Evolutionary conservation across 2,888 invertebrate genomes (phyloP), one percentile per base, ranked within the genome.

Genomic region (Ommatoiulus sabulosus): DNA sequence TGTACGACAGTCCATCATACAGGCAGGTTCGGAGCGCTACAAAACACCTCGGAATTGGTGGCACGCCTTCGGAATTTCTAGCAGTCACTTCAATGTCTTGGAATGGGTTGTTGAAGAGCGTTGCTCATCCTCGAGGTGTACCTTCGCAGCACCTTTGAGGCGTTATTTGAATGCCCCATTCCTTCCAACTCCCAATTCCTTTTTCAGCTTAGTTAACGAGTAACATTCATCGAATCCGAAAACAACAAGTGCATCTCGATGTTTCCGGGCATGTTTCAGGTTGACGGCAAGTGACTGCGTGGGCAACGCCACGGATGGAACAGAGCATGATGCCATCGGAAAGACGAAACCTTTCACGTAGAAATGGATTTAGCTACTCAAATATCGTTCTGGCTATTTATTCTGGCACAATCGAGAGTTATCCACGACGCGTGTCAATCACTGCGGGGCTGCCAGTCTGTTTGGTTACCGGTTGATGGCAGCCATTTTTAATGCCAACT

Each of bases 31-130:
- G 6, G 5, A 20, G 2, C 12, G 4, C 20, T 20, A 63, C n/a
- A 20, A n/a, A 63, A 63, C 20, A 72, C 72, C 24, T 1, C 7
- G 8, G 24, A n/a, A 72, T 72, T 72, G 72, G 24, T 24, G 4
- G 72, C 24, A 72, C 72, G 72, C 72, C 17, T 24, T 72, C 24
- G 72, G 72, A 72, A 72, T 72, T 72, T 72, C 72, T 72, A 72
- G 72, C 72, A 72, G 72, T 24, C 72, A 24, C 72, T 72, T n/a
- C 72, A 24, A 24, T 24, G 10, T 72, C 72, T 63, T 57, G 72
- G n/a, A 7, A 6, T 72, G n/a, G 12, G 12, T 10, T n/a, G n/a
- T 46, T 46, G 46, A 10, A 46, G 46, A 10, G 46, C 12, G 8
- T 46, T 10, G 46, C 46, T 10, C 46, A 46, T 46, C 46, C 46